Conservation (phyloP, 2,888 invertebrate genomes). For the Ethmia dodecea region DNA sequence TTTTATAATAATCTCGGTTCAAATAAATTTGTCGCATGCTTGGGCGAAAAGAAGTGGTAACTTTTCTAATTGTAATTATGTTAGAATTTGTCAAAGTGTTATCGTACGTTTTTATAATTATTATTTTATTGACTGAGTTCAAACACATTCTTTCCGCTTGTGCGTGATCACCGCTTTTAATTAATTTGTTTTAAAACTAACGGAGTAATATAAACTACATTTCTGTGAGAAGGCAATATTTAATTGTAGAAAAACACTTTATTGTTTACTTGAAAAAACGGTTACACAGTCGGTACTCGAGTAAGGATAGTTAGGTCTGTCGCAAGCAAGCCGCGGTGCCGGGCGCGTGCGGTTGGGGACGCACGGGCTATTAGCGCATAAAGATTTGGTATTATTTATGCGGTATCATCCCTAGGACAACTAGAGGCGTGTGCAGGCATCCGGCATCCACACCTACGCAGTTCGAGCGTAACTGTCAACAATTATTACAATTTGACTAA, state of each 20-base stretch:
- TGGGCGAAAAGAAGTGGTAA: constrained; percentile 68
- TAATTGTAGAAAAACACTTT: constrained; percentile 2
- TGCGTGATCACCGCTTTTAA: constrained; percentile 74
- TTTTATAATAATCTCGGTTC: constrained; percentile 39
- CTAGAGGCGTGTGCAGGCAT: constrained; percentile 72
- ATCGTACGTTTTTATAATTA: constrained; percentile 46
- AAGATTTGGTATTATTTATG: constrained; percentile 39
- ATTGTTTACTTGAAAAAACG: background rate
- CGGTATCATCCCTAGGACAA: constrained; percentile 74
- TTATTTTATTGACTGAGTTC: constrained; percentile 63
- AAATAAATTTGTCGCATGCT: constrained; percentile 61
- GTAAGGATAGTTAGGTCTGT: constrained; percentile 18
- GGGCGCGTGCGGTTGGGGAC: constrained; percentile 62
- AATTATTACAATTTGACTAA: constrained; percentile 78
- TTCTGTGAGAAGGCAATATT: background rate
- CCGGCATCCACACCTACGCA: constrained; percentile 67
- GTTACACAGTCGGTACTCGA: constrained; percentile 27
- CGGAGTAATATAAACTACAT: no score
- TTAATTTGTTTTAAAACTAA: no score
- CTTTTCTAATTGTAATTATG: constrained; percentile 25
- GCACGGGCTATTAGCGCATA: constrained; percentile 26
- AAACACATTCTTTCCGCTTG: constrained; percentile 76
- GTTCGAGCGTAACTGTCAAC: constrained; percentile 70
- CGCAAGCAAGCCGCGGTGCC: constrained; percentile 26
- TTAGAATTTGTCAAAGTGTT: constrained; percentile 57